These are phyloP conservation scores for Caprella mutica DNA, from an alignment of 2,888 invertebrate genomes.

Conservation along the genomic window DNA sequence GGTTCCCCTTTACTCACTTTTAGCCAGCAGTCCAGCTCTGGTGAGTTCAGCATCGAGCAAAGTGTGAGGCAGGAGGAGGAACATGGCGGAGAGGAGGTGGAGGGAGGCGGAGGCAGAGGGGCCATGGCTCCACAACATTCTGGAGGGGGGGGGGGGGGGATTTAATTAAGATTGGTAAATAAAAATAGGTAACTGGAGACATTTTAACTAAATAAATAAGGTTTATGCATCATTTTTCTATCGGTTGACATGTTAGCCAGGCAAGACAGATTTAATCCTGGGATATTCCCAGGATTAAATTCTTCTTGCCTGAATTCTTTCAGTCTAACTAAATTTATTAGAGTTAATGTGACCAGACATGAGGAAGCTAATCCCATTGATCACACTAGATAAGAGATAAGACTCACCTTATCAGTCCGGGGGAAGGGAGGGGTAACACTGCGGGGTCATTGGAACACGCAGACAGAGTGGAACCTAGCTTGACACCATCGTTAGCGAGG, in stretches of 20 bases:
- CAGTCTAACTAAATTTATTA: too few relatives aligned
- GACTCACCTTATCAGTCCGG: constrained; percentile 22
- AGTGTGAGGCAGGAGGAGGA: constrained; percentile 44
- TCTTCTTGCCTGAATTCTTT: too few relatives aligned
- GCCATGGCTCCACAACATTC: constrained; percentile 44
- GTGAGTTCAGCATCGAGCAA: constrained; percentile 45
- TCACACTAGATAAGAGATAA: too few relatives aligned
- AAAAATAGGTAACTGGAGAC: neutral
- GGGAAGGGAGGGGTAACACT: constrained; percentile 12
- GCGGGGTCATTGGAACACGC: constrained; percentile 45
- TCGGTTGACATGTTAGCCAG: too few relatives aligned
- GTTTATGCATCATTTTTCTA: too few relatives aligned
- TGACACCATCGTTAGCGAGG: constrained; percentile 75
- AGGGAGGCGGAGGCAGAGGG: constrained; percentile 45
- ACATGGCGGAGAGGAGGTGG: constrained; percentile 44
- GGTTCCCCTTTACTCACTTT: constrained; percentile 35
- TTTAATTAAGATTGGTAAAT: neutral
- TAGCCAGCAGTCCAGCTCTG: constrained; percentile 41
- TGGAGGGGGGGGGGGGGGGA: neutral
- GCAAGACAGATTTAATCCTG: too few relatives aligned
- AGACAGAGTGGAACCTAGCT: constrained; percentile 55
- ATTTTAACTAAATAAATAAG: too few relatives aligned
- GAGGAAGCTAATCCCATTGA: neutral
- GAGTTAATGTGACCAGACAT: too few relatives aligned
- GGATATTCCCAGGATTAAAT: too few relatives aligned